These are phyloP conservation scores for Pavo muticus DNA, from an alignment of 2,113 vertebrate species.

Conservation along the genomic window DNA sequence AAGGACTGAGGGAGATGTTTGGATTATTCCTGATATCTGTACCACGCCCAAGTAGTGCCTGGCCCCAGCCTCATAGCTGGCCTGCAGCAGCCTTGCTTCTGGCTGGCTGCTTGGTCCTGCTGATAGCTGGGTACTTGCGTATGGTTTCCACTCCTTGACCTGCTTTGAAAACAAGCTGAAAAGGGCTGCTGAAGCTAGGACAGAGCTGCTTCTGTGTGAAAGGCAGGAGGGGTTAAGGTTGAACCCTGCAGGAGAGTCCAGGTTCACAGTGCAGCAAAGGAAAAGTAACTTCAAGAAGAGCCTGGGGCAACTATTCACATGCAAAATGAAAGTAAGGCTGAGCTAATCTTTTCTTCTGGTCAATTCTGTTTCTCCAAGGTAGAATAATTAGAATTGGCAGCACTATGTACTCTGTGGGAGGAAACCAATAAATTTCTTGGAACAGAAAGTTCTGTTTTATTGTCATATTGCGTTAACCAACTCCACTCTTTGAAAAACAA, in stretches of 20 bases:
- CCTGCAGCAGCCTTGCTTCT: neutral
- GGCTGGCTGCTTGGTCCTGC: neutral
- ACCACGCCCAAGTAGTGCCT: neutral
- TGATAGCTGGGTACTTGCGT: neutral
- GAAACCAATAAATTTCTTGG: neutral
- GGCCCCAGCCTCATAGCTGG: neutral
- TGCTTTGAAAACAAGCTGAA: neutral
- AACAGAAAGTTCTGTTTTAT: neutral
- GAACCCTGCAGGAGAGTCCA: neutral
- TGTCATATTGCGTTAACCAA: neutral
- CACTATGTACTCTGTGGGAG: neutral
- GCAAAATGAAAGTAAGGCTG: neutral
- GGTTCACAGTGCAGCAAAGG: neutral
- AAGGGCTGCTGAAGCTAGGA: neutral
- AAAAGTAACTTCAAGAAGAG: neutral
- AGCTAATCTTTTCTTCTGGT: neutral
- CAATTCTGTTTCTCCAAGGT: neutral
- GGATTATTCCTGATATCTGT: neutral
- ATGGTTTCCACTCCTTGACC: neutral
- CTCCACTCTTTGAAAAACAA: neutral
- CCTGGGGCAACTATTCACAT: neutral
- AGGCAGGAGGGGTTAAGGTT: neutral
- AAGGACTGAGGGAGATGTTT: neutral
- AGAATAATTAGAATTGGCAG: neutral
- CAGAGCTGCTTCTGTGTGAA: neutral